Percentiles rank a stretch among this genome's conserved stretches.
Evolutionary conservation across 2,797 vertebrate species (phyloP).

Genomic region (Pteronotus mesoamericanus): DNA sequence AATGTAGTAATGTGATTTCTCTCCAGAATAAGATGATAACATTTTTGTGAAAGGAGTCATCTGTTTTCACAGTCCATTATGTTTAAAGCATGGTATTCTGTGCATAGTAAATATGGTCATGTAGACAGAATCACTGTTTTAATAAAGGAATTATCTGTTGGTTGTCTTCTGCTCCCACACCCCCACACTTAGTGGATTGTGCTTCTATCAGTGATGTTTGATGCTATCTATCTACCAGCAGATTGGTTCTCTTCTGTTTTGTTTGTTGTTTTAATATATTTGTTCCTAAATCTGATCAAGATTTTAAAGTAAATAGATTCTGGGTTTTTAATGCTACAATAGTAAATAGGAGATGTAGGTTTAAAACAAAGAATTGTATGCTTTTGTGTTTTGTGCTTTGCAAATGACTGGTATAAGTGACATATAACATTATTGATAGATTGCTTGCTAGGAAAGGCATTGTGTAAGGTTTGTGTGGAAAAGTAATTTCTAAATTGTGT

Average conservation of each 20-base stretch:
- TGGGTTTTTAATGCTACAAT: background rate
- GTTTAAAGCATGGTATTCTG: background rate
- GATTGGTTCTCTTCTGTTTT: background rate
- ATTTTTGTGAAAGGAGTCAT: conserved; percentile 39
- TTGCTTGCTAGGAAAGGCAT: conserved; percentile 1
- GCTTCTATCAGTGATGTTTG: background rate
- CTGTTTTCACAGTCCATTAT: background rate
- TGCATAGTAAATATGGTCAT: background rate
- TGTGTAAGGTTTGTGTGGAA: background rate
- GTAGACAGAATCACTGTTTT: background rate
- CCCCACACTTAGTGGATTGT: background rate
- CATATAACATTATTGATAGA: background rate
- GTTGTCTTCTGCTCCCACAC: background rate
- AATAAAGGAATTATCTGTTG: background rate
- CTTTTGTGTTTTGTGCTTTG: background rate
- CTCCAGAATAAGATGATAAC: conserved; percentile 10
- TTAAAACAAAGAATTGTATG: conserved; percentile 39
- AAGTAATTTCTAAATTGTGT: conserved; percentile 54
- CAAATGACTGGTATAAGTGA: background rate
- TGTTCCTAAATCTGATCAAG: conserved; percentile 14
- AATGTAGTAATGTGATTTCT: background rate
- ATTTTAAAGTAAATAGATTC: conserved; percentile 36
- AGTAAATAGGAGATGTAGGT: background rate
- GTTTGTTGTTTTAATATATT: conserved; percentile 13
- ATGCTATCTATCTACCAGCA: background rate